Conservation (phyloP, 2,113 vertebrate genomes). For the Eleginops maclovinus region DNA sequence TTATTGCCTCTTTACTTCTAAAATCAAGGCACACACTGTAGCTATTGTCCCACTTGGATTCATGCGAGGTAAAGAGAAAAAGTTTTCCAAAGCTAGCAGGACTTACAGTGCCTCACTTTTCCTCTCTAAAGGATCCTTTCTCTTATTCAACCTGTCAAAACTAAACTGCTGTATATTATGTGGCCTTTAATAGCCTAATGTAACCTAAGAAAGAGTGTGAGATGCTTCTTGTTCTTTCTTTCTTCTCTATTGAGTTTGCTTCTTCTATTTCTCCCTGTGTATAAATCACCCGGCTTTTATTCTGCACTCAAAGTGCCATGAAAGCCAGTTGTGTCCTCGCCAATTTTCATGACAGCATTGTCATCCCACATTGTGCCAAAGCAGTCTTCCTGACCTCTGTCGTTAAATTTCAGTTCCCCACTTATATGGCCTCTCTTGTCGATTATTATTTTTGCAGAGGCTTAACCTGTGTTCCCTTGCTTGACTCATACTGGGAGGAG, state of each 20-base stretch:
- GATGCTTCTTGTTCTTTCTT: slow-evolving; percentile 4
- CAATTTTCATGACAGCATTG: slow-evolving; percentile 37
- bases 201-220: background rate
- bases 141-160: slow-evolving; percentile 2
- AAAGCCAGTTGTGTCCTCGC: slow-evolving; percentile 35
- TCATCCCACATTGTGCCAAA: slow-evolving; percentile 31
- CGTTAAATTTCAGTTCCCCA: slow-evolving; percentile 32
- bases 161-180: slow-evolving; percentile 7
- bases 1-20: background rate
- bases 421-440: slow-evolving; percentile 12
- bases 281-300: slow-evolving; percentile 26
- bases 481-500: slow-evolving; percentile 25
- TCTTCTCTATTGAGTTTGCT: slow-evolving; percentile 8
- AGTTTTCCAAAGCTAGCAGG: background rate
- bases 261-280: background rate
- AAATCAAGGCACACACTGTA: background rate
- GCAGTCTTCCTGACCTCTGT: slow-evolving; percentile 58
- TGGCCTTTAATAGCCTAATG: background rate
- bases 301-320: slow-evolving; percentile 8
- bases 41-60: background rate
- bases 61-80: background rate
- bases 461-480: slow-evolving; percentile 41
- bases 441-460: slow-evolving; percentile 23
- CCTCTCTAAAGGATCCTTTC: background rate
- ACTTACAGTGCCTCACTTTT: background rate